Conservation (phyloP, 1,140 invertebrate species). For the Dreissena rostriformis region DNA sequence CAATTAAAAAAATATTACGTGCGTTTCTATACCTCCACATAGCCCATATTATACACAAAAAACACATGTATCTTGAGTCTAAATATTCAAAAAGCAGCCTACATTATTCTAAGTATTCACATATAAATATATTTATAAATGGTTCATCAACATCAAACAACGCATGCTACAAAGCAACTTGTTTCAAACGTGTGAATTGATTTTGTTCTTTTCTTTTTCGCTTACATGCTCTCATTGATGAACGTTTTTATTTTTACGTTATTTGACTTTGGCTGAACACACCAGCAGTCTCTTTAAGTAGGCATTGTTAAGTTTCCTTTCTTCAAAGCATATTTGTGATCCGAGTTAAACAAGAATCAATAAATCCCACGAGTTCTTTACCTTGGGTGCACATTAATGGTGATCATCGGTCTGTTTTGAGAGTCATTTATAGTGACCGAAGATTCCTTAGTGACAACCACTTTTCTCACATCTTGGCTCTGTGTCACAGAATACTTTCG, state of each 20-base stretch:
- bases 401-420: conserved; percentile 74
- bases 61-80: too few relatives aligned
- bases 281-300: not conserved
- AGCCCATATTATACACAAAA: too few relatives aligned
- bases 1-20: too few relatives aligned
- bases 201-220: not conserved
- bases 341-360: not conserved
- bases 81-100: too few relatives aligned
- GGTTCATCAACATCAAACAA: too few relatives aligned
- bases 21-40: too few relatives aligned
- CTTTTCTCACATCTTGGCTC: conserved; percentile 74
- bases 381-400: conserved; percentile 74
- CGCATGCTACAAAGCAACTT: too few relatives aligned
- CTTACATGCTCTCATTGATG: not conserved
- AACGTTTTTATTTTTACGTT: not conserved
- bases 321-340: not conserved
- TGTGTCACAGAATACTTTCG: conserved; percentile 75
- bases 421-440: conserved; percentile 76
- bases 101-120: too few relatives aligned
- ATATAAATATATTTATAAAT: too few relatives aligned
- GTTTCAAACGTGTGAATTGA: not conserved
- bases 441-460: conserved; percentile 76
- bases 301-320: not conserved
- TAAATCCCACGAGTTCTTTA: conserved; percentile 15
- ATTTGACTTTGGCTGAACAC: not conserved